These are phyloP conservation scores for Temnothorax longispinosus DNA, from an alignment of 1,140 invertebrate genomes.

Conservation along the genomic window DNA sequence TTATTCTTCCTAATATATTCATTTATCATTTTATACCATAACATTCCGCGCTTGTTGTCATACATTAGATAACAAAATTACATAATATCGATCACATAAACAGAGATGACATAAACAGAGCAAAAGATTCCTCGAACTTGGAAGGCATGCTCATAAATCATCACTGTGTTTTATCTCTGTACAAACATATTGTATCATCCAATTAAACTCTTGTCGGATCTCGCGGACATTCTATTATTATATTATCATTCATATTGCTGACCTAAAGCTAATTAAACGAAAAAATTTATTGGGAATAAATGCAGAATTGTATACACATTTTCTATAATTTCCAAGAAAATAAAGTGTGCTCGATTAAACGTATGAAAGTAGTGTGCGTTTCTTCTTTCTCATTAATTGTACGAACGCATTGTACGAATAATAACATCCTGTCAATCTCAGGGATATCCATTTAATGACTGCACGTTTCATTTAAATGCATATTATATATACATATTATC, in stretches of 20 bases:
- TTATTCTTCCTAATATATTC: not conserved
- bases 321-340: not conserved
- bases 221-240: not conserved
- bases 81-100: not conserved
- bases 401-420: not conserved
- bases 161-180: not conserved
- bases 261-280: not conserved
- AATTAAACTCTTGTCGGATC: not conserved
- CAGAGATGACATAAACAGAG: not conserved
- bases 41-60: not conserved
- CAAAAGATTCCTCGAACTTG: not conserved
- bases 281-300: slow-evolving; percentile 8
- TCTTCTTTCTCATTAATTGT: not conserved
- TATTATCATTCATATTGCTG: not conserved
- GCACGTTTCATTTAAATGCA: slow-evolving; percentile 20
- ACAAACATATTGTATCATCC: not conserved
- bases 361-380: not conserved
- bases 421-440: not conserved
- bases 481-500: slow-evolving; percentile 10
- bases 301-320: not conserved
- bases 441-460: not conserved
- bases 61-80: not conserved
- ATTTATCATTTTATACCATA: not conserved
- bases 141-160: not conserved
- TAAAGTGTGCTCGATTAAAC: not conserved